Percentiles rank a stretch among this genome's conserved stretches.
phyloP scores from a whole-genome alignment of 37 sponge, comb jelly and placozoan species.

The Haliclona indistincta region DNA sequence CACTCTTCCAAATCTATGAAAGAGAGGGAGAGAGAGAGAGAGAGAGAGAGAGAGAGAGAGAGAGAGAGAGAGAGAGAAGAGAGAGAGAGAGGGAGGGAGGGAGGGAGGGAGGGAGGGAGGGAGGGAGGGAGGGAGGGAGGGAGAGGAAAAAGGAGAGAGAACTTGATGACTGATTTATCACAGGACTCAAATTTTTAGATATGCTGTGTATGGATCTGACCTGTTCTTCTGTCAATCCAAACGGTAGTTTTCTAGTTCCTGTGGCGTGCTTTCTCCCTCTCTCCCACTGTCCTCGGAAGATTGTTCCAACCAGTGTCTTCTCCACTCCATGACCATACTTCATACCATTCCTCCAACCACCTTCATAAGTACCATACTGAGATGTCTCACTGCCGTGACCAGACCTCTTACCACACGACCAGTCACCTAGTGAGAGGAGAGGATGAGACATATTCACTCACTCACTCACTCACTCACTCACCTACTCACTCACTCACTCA shows the following conservation, averaged over 20 bases:
- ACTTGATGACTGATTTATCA: too few relatives aligned
- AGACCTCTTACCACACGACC: constrained; percentile 70
- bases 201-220: too few relatives aligned
- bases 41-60: too few relatives aligned
- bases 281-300: constrained; percentile 75
- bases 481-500: too few relatives aligned
- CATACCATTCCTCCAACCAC: constrained; percentile 64
- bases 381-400: constrained; percentile 64
- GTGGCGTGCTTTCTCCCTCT: constrained; percentile 55
- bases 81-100: background rate
- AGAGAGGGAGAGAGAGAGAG: too few relatives aligned
- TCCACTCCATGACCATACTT: constrained; percentile 81
- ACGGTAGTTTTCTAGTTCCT: constrained; percentile 56
- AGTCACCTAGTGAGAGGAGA: constrained; percentile 67
- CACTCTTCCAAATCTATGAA: constrained; percentile 74
- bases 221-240: constrained; percentile 73
- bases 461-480: too few relatives aligned
- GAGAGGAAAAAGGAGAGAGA: background rate
- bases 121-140: background rate
- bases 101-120: constrained; percentile 4
- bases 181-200: too few relatives aligned
- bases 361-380: constrained; percentile 57
- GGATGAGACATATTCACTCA: too few relatives aligned
- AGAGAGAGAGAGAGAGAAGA: too few relatives aligned
- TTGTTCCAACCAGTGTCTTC: constrained; percentile 68